phyloP scores from a whole-genome alignment of 2,888 invertebrate species.

The Diarsia brunnea region DNA sequence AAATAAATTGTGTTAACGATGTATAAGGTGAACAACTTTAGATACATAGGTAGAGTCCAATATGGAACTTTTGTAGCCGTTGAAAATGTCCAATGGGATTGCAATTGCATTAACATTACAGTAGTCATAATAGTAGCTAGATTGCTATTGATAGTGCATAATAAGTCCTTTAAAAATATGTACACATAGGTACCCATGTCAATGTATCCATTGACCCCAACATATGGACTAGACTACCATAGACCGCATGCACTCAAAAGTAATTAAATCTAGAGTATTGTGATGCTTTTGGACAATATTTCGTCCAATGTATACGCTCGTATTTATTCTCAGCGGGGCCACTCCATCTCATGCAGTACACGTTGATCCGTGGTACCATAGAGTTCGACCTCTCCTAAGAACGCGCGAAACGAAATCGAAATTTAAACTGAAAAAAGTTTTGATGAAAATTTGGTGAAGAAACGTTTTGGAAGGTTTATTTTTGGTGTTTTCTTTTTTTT shows the following conservation, averaged over 20 bases:
- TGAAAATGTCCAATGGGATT: slow-evolving; percentile 22
- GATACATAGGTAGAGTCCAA: neutral
- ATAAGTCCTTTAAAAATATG: slow-evolving; percentile 8
- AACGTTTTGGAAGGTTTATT: neutral
- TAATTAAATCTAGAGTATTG: slow-evolving; percentile 56
- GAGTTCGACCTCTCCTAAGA: slow-evolving; percentile 34
- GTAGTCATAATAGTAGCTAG: slow-evolving; percentile 26
- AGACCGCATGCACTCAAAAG: slow-evolving; percentile 28
- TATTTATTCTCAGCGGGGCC: slow-evolving; percentile 75
- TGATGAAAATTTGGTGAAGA: slow-evolving; percentile 11
- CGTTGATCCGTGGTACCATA: slow-evolving; percentile 69
- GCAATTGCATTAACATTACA: slow-evolving; percentile 20
- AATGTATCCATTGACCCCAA: slow-evolving; percentile 23
- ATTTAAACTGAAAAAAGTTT: slow-evolving; percentile 26
- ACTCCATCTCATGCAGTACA: slow-evolving; percentile 75
- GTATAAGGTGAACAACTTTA: neutral
- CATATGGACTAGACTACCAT: slow-evolving; percentile 5
- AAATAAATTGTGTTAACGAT: slow-evolving; percentile 1
- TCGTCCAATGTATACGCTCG: slow-evolving; percentile 55
- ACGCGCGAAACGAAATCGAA: slow-evolving; percentile 49
- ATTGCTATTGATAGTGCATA: slow-evolving; percentile 25
- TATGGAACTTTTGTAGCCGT: slow-evolving; percentile 21
- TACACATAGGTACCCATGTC: neutral
- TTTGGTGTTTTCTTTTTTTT: slow-evolving; percentile 11
- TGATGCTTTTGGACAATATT: slow-evolving; percentile 58